Evolutionary conservation across 2,113 vertebrate genomes (phyloP).

Genomic region (Vulpes ferrilata): DNA sequence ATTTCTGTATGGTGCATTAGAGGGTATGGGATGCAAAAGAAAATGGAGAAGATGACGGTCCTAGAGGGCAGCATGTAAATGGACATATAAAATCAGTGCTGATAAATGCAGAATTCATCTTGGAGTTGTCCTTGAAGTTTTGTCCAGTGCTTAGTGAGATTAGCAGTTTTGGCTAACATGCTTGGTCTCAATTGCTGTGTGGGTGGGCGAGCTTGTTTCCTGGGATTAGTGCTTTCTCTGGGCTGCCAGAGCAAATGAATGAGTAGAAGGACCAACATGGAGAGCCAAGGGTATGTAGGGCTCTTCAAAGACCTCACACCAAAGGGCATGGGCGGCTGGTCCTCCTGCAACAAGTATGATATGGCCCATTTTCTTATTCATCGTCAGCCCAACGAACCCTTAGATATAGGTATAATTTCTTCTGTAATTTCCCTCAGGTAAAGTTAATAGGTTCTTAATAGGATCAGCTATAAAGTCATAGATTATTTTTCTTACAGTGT

Average conservation of each 20-base stretch:
- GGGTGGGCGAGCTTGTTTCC: background rate
- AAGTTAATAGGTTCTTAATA: background rate
- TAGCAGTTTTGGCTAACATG: fast-evolving
- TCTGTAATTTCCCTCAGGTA: background rate
- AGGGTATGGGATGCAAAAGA: background rate
- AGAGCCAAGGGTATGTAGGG: background rate
- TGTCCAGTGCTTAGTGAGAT: background rate
- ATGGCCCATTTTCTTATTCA: background rate
- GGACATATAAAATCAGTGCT: background rate
- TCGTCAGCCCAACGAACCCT: background rate
- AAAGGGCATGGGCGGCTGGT: background rate
- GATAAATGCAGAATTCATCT: background rate
- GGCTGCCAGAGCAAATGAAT: background rate
- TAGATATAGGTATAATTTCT: background rate
- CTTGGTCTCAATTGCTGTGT: background rate
- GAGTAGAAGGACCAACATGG: background rate
- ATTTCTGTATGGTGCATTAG: background rate
- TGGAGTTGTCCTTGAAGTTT: background rate
- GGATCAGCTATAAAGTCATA: background rate
- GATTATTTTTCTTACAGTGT: background rate
- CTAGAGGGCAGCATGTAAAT: background rate
- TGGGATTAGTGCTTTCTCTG: background rate
- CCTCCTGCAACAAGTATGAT: background rate
- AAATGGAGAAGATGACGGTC: background rate
- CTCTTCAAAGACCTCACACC: background rate